Base-by-base conservation (phyloP, 1,140 invertebrate genomes). In the Brachystomella parvula region DNA sequence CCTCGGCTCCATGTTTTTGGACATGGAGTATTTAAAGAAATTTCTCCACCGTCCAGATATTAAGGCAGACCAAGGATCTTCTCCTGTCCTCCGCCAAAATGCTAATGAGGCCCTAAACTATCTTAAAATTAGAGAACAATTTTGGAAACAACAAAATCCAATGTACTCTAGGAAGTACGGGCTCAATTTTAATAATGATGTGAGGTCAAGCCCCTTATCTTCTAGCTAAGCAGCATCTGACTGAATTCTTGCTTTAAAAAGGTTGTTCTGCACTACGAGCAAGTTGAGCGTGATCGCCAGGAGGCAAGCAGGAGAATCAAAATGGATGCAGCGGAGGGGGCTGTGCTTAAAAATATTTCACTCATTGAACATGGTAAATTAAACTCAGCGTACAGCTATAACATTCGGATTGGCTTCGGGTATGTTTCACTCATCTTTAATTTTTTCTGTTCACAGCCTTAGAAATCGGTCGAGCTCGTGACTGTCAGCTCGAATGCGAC, bases 401-500 rank as follows among this genome's bases (percentile, higher is more conserved):
- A 28, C 28, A 26, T 30, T 2, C 47, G 17, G 17, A 32, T 56
- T 29, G 30, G 57, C 29, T 33, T 33, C 47, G 3, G 3, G 35
- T 61, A 56, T 64, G 17, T 15, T 57, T 63, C 29, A 9, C 35
- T 39, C 19, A 19, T 9, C 35, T 39, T 6, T 19, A 39, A 39
- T 39, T 21, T 53, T 47, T 64, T 3, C n/a, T 30, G 12, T 28
- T 67, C 58, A n/a, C 28, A 72, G 72, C 72, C 3, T 44, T 73
- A 19, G 47, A 61, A 19, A 73, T 73, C 47, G 69, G 69, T 12
- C 44, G 72, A 53, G 53, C 69, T 2, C 65, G 69, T 47, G 72
- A 73, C 61, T 73, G 72, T 63, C 66, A 71, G 35, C 39, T 73
- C 31, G 72, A 73, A 63, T 73, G 72, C 47, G 69, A 73, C 24